Evolutionary conservation across 2,888 invertebrate genomes (phyloP).

Genomic region (Catotricha subobsoleta): DNA sequence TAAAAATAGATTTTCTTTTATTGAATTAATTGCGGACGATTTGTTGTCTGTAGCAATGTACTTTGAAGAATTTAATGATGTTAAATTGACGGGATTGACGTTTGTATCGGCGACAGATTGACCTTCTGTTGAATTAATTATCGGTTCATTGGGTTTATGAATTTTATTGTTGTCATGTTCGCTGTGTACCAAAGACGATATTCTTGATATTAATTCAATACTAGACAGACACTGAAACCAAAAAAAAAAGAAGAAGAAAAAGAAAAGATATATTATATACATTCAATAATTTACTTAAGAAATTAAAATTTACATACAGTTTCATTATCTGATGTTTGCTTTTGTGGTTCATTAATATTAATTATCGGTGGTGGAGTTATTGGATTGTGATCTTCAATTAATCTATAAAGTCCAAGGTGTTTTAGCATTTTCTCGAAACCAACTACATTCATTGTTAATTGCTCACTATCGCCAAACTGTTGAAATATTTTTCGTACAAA

Average conservation of each 20-base stretch:
- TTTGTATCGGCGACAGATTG: background rate
- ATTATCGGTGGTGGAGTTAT: background rate
- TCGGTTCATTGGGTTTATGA: background rate
- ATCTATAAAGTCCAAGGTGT: conserved; percentile 34
- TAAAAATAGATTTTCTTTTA: conserved; percentile 8
- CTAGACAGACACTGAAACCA: conserved; percentile 34
- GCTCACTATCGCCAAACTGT: conserved; percentile 42
- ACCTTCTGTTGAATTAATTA: background rate
- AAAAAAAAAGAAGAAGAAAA: conserved; percentile 8
- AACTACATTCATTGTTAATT: conserved; percentile 39
- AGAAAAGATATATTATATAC: conserved; percentile 2
- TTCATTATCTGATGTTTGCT: conserved; percentile 18
- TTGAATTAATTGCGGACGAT: conserved; percentile 1
- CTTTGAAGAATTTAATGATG: background rate
- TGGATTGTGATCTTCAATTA: background rate
- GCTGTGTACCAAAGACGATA: conserved; percentile 6
- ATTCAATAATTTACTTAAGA: conserved; percentile 6
- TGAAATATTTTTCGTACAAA: conserved; percentile 50
- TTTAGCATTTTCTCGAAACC: conserved; percentile 52
- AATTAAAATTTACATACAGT: conserved; percentile 27
- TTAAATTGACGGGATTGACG: background rate
- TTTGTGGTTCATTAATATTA: background rate
- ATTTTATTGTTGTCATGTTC: background rate
- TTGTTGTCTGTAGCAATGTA: background rate
- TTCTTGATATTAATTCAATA: conserved; percentile 24